phyloP scores from a whole-genome alignment of 2,797 vertebrate species.

The Enteromius anoplus region DNA sequence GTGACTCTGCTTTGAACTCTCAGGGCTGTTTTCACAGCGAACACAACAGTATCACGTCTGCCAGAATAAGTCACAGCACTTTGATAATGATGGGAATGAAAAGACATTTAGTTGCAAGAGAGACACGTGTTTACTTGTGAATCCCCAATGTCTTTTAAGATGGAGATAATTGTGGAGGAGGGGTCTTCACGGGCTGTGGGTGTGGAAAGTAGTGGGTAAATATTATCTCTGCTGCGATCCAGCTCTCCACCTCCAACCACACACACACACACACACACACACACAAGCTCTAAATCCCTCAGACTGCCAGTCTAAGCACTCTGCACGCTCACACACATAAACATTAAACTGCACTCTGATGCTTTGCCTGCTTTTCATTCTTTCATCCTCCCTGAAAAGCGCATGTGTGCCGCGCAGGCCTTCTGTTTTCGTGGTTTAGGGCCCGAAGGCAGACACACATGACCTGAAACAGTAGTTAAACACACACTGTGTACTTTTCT shows the following conservation, averaged over 20 bases:
- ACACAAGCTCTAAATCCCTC: slow-evolving; percentile 74
- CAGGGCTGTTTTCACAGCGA: slow-evolving; percentile 40
- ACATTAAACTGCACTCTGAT: slow-evolving; percentile 62
- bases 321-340: slow-evolving; percentile 63
- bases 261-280: slow-evolving; percentile 50
- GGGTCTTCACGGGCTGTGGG: slow-evolving; percentile 39
- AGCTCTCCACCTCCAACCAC: slow-evolving; percentile 47
- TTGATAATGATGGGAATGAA: slow-evolving; percentile 40
- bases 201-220: slow-evolving; percentile 62
- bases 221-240: slow-evolving; percentile 66
- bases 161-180: slow-evolving; percentile 71
- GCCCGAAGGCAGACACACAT: slow-evolving; percentile 39
- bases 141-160: slow-evolving; percentile 64
- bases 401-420: slow-evolving; percentile 20
- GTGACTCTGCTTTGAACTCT: slow-evolving; percentile 38
- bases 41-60: slow-evolving; percentile 16
- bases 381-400: slow-evolving; percentile 33
- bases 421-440: slow-evolving; percentile 54
- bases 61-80: neutral
- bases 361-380: slow-evolving; percentile 31
- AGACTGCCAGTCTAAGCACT: slow-evolving; percentile 78
- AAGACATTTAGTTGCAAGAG: slow-evolving; percentile 35
- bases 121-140: slow-evolving; percentile 63
- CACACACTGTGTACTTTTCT: slow-evolving; percentile 45
- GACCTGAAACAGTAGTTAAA: slow-evolving; percentile 57